These are phyloP conservation scores for Odontomyia ornata DNA, from an alignment of 2,888 invertebrate species.

Conservation along the genomic window DNA sequence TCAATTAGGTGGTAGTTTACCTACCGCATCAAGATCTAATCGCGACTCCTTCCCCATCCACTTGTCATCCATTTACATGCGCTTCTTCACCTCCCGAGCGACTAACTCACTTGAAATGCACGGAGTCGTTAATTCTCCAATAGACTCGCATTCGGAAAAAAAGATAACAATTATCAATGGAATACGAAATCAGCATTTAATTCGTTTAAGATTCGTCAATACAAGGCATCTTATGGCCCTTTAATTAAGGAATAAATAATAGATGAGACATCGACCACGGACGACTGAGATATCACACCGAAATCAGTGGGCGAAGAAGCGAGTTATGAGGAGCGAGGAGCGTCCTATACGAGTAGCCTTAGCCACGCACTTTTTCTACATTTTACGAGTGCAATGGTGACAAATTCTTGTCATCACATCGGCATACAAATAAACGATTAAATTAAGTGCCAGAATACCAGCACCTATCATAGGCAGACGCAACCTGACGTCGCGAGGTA, in stretches of 20 bases:
- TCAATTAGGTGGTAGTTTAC: conserved; percentile 40
- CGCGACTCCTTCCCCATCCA: conserved; percentile 8
- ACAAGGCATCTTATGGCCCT: conserved; percentile 37
- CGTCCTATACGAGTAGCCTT: conserved; percentile 30
- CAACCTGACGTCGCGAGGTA: background rate
- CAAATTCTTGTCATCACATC: conserved; percentile 35
- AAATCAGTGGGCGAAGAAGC: conserved; percentile 7
- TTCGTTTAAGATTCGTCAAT: conserved; percentile 33
- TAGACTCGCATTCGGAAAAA: background rate
- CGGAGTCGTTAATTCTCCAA: background rate
- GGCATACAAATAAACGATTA: conserved; percentile 43
- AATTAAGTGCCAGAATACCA: conserved; percentile 36
- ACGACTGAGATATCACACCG: conserved; percentile 22
- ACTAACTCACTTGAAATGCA: conserved; percentile 18
- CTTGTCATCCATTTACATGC: background rate
- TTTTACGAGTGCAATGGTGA: conserved; percentile 44
- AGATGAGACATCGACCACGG: conserved; percentile 18
- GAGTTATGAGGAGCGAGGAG: conserved; percentile 20
- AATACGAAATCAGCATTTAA: conserved; percentile 30
- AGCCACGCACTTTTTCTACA: conserved; percentile 31
- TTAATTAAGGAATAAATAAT: conserved; percentile 45
- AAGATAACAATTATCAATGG: conserved; percentile 28
- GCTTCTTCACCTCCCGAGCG: background rate
- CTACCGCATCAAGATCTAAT: conserved; percentile 43
- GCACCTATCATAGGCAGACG: background rate